A percentile compares a stretch with the other conserved stretches of the same genome.
Conservation (phyloP, 2,113 vertebrate species). For the Caracal caracal region DNA sequence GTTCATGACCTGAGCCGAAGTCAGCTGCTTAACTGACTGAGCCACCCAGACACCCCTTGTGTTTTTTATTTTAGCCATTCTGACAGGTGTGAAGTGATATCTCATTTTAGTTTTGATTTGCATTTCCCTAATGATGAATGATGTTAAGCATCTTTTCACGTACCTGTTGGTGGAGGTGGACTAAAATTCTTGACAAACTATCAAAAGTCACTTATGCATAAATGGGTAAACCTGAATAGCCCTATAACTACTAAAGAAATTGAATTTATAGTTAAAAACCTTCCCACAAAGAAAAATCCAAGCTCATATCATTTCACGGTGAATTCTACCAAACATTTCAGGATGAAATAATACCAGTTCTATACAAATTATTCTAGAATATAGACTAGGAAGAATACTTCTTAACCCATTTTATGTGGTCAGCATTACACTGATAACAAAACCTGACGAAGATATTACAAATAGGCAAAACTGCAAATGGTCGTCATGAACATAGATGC, state of each 20-base stretch:
- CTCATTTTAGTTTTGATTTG: too few species aligned
- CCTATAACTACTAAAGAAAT: not conserved
- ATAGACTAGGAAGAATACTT: not conserved
- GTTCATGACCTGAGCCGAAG: too few species aligned
- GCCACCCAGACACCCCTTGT: too few species aligned
- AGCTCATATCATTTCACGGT: not conserved
- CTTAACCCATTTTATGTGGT: not conserved
- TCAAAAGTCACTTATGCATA: not conserved
- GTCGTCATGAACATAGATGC: not conserved
- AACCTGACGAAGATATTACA: not conserved
- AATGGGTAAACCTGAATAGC: not conserved
- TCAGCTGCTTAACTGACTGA: too few species aligned
- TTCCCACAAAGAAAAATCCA: not conserved
- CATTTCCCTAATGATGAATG: too few species aligned
- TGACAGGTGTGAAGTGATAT: too few species aligned
- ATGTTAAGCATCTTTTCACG: too few species aligned
- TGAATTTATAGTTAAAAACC: not conserved
- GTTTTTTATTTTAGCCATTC: too few species aligned
- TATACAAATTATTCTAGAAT: not conserved
- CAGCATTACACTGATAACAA: not conserved
- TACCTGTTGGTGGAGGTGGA: too few species aligned
- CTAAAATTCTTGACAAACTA: not conserved
- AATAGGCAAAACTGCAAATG: not conserved
- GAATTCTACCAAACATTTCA: not conserved
- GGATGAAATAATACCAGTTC: not conserved